Percentiles rank a stretch among this genome's conserved stretches.
phyloP scores from a whole-genome alignment of 2,113 vertebrate genomes.

The Anarrhichthys ocellatus region DNA sequence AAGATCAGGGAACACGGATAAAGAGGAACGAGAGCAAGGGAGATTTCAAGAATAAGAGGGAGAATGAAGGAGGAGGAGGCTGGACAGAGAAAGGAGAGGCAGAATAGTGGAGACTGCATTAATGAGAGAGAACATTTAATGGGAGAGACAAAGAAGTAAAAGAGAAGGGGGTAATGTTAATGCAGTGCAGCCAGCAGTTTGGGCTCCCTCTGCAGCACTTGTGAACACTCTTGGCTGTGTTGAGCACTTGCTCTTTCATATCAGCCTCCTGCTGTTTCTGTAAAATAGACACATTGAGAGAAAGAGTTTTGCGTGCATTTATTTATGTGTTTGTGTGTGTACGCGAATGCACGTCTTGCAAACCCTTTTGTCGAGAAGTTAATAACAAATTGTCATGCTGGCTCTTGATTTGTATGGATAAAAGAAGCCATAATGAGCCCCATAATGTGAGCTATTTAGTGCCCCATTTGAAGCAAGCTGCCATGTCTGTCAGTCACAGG shows the following conservation, averaged over 20 bases:
- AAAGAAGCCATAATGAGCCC: constrained; percentile 66
- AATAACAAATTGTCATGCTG: constrained; percentile 71
- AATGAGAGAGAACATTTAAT: constrained; percentile 65
- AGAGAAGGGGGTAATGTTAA: constrained; percentile 63
- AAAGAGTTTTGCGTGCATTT: constrained; percentile 35
- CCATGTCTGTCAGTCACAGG: constrained; percentile 65
- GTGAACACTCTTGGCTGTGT: constrained; percentile 64
- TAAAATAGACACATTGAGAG: constrained; percentile 49
- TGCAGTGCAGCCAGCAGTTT: constrained; percentile 59
- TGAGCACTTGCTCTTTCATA: constrained; percentile 63
- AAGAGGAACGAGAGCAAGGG: constrained; percentile 59
- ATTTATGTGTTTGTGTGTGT: constrained; percentile 43
- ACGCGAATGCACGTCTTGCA: constrained; percentile 40
- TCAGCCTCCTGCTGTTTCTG: constrained; percentile 72
- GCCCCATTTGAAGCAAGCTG: constrained; percentile 49
- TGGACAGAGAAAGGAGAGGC: constrained; percentile 14
- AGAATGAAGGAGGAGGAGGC: constrained; percentile 42
- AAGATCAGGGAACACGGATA: constrained; percentile 61
- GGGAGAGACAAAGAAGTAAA: constrained; percentile 60
- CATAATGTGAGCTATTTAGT: constrained; percentile 63
- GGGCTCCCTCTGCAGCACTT: constrained; percentile 69
- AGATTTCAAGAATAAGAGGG: constrained; percentile 48
- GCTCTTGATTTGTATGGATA: constrained; percentile 71
- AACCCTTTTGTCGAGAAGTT: constrained; percentile 56
- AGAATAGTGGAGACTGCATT: constrained; percentile 28